Conservation (phyloP, 2,888 invertebrate species). For the Priocnemis perturbator region DNA sequence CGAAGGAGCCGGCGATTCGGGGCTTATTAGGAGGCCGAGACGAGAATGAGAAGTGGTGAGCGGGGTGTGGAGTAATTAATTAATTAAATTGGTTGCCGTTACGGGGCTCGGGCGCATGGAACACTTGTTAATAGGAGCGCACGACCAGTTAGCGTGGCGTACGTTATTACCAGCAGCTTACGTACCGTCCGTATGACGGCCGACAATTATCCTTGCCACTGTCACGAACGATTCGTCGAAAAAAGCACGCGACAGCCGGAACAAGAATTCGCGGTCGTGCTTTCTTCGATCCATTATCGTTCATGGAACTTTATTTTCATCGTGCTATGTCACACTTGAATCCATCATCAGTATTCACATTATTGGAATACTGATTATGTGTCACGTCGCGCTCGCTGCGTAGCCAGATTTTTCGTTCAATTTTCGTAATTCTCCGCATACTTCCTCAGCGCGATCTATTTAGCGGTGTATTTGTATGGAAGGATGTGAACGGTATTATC, state of each 20-base stretch:
- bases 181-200: constrained; percentile 11
- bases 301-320: too few species aligned
- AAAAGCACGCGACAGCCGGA: neutral
- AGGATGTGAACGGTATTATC: neutral
- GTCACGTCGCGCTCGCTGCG: too few species aligned
- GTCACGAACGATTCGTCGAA: constrained; percentile 36
- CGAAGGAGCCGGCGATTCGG: constrained; percentile 36
- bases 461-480: neutral
- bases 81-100: constrained; percentile 50
- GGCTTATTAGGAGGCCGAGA: constrained; percentile 23
- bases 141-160: constrained; percentile 48
- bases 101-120: constrained; percentile 53
- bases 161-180: constrained; percentile 21
- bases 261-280: too few species aligned
- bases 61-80: constrained; percentile 39
- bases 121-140: constrained; percentile 73
- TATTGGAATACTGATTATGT: too few species aligned
- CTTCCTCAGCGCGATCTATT: too few species aligned
- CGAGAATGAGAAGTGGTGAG: constrained; percentile 27
- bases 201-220: constrained; percentile 28
- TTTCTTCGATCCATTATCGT: too few species aligned
- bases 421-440: too few species aligned
- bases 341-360: too few species aligned
- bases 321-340: too few species aligned
- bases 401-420: too few species aligned